Evolutionary conservation across 2,797 vertebrate species (phyloP).

Genomic region (Melanotaenia maccullochi): DNA sequence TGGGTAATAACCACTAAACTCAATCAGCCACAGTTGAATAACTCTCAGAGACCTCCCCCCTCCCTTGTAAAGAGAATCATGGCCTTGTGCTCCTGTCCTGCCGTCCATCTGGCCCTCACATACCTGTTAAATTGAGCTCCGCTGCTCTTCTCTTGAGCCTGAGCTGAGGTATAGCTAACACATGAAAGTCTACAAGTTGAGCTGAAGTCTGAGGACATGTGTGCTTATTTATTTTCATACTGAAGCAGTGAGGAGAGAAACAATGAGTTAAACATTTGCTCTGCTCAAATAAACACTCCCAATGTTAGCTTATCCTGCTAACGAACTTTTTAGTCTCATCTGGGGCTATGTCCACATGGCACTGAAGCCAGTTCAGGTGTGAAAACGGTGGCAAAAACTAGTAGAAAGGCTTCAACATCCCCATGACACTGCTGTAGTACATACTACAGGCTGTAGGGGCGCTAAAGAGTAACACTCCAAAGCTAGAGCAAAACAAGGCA

Average conservation of each 20-base stretch:
- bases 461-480: too few relatives aligned
- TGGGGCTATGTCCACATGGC: background rate
- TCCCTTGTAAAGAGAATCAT: background rate
- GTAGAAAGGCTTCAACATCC: too few relatives aligned
- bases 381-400: too few relatives aligned
- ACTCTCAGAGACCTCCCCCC: background rate
- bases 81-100: background rate
- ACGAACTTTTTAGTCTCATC: background rate
- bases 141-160: background rate
- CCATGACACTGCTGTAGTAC: too few relatives aligned
- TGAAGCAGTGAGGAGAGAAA: background rate
- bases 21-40: background rate
- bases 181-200: too few relatives aligned
- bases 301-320: background rate
- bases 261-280: background rate
- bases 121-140: background rate
- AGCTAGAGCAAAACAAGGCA: too few relatives aligned
- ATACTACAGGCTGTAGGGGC: too few relatives aligned
- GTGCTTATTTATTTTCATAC: background rate
- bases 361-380: too few relatives aligned
- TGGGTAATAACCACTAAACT: background rate
- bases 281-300: too few relatives aligned
- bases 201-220: background rate
- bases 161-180: background rate
- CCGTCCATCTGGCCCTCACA: background rate